Conservation (phyloP, 1,140 invertebrate genomes). For the Drosophila erecta region DNA sequence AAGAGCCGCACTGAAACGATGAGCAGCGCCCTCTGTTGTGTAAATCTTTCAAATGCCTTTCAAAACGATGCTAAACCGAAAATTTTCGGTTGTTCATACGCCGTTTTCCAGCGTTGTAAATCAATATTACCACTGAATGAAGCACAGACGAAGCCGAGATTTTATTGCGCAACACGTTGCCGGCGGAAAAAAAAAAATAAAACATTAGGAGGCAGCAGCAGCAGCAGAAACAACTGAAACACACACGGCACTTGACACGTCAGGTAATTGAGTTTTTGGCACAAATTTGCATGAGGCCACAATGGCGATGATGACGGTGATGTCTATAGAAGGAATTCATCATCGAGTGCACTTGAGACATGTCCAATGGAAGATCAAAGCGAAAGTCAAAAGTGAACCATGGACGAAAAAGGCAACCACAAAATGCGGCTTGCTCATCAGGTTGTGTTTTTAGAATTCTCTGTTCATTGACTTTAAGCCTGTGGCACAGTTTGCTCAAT, state of each 20-base stretch:
- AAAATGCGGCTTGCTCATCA: conserved; percentile 4
- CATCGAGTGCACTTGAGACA: conserved; percentile 46
- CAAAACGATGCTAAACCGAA: conserved; percentile 36
- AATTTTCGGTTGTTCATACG: conserved; percentile 24
- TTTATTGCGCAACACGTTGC: conserved; percentile 39
- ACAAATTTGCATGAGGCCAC: conserved; percentile 52
- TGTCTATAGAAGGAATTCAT: conserved; percentile 40
- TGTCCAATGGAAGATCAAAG: conserved; percentile 58
- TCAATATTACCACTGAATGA: conserved; percentile 35
- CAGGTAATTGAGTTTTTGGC: conserved; percentile 57
- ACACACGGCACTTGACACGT: conserved; percentile 48
- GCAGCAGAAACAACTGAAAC: conserved; percentile 37
- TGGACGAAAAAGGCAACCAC: conserved; percentile 18
- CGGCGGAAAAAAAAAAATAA: conserved; percentile 8
- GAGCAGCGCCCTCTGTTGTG: conserved; percentile 23
- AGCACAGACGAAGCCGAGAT: conserved; percentile 20
- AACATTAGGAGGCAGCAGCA: conserved; percentile 16
- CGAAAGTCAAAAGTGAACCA: conserved; percentile 51
- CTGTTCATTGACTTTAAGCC: neutral
- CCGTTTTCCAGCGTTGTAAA: conserved; percentile 47
- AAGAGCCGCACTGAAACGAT: conserved; percentile 11
- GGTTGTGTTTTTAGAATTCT: neutral
- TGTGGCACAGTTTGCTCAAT: neutral
- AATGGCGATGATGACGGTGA: conserved; percentile 40
- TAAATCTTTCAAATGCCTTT: conserved; percentile 38